Conservation (phyloP, 2,888 invertebrate genomes). For the Erebia aethiops region DNA sequence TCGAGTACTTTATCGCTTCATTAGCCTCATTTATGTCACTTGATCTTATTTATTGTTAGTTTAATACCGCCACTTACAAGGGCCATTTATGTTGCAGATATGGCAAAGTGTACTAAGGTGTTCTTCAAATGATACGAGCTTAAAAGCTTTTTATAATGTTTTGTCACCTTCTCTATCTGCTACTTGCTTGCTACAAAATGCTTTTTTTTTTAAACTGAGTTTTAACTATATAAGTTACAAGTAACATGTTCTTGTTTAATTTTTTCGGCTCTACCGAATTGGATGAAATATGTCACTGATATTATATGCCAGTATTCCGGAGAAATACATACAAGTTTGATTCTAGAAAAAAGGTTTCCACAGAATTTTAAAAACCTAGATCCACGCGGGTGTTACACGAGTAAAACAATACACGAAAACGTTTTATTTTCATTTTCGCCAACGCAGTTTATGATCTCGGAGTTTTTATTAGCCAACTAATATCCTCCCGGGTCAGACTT, state of each 20-base stretch:
- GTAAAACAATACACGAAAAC: not conserved
- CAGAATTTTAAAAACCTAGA: no score
- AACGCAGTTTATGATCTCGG: not conserved
- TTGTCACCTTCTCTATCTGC: no score
- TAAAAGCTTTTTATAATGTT: not conserved
- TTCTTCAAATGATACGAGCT: not conserved
- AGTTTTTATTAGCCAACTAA: constrained; percentile 8
- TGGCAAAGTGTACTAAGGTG: not conserved
- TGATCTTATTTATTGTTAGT: constrained; percentile 10
- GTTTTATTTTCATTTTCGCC: not conserved
- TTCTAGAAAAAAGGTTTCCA: no score
- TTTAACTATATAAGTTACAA: no score
- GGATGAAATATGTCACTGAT: no score
- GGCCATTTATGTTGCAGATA: constrained; percentile 8
- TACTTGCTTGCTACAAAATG: no score
- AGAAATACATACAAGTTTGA: no score
- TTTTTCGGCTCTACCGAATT: no score
- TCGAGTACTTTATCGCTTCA: constrained; percentile 49
- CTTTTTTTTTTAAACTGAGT: no score
- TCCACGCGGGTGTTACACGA: not conserved
- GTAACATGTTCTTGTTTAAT: no score
- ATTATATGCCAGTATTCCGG: no score
- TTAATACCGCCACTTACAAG: not conserved
- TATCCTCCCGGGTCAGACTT: constrained; percentile 4
- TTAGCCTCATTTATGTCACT: constrained; percentile 37